These are phyloP conservation scores for Heterodera filipjevi DNA, from an alignment of 2,888 invertebrate species.

Conservation along the genomic window DNA sequence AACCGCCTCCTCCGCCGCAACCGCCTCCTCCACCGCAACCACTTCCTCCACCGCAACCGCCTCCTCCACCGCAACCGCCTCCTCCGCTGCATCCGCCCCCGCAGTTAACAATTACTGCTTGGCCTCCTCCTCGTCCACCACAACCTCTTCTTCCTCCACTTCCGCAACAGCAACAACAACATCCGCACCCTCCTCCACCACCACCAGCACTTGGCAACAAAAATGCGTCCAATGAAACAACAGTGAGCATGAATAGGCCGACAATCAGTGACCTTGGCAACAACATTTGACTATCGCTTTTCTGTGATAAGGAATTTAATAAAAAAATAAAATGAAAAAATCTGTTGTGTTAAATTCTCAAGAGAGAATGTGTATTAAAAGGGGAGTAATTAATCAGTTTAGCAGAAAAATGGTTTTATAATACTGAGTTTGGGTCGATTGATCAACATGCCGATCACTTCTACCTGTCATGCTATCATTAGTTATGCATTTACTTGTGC, in stretches of 20 bases:
- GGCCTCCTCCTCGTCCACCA: not conserved
- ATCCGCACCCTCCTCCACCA: not conserved
- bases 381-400: too few species aligned
- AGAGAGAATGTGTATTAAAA: too few species aligned
- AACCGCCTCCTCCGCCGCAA: conserved; percentile 8
- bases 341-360: too few species aligned
- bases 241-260: not conserved
- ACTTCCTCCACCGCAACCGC: not conserved
- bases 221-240: not conserved
- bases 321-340: not conserved
- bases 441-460: too few species aligned
- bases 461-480: too few species aligned
- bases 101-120: not conserved
- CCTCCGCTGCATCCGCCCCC: conserved; percentile 27
- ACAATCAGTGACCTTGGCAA: not conserved
- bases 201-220: conserved; percentile 13
- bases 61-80: conserved; percentile 4
- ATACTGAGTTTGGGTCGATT: too few species aligned
- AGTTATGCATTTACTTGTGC: too few species aligned
- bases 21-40: conserved; percentile 25
- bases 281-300: conserved; percentile 10
- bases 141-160: conserved; percentile 12
- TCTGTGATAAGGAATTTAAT: not conserved
- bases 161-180: not conserved
- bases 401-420: too few species aligned